Evolutionary conservation across 2,113 vertebrate species (phyloP), one percentile per base, ranked within the genome.

Genomic region (Oncorhynchus nerka): DNA sequence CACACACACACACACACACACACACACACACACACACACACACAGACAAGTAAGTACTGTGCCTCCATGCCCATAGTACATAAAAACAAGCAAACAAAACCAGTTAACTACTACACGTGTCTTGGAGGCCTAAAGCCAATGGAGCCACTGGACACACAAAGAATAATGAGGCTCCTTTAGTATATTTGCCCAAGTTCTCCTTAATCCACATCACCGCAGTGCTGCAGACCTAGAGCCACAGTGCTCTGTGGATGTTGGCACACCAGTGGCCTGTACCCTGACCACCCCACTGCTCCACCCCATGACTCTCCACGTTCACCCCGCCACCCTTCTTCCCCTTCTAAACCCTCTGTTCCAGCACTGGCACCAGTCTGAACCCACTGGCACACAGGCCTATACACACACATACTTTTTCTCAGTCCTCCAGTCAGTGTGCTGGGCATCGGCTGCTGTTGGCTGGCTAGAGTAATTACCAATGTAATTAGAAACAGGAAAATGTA

Each of bases 401-500:
- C 72, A 71, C 73, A 70, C 68, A 72, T 70, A 74, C 76, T 83
- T 73, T 78, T 74, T 84, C 68, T 55, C 16, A 1, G 51, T 55
- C 51, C 51, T 45, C 39, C 39, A 78, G 78, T 68, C 77, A 81
- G 15, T 19, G 15, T 20, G 55, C 20, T 57, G 55, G 55, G 55
- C 19, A 57, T 15, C 6, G 16, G 59, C n/a, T 73, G 78, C 86
- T 85, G 84, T 82, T 79, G 75, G 84, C 75, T 62, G 5, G 72
- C 13, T 45, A 32, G 26, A 70, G 77, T 87, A 89, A 91, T 83
- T 85, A 89, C 74, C 74, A 79, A 59, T 64, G 15, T 89, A 91
- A 92, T 90, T 79, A 85, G 78, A 76, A 83, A 81, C 86, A 88
- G 88, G 89, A 90, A 82, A 82, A 83, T 30, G 72, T 79, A 82